phyloP scores from a whole-genome alignment of 2,797 vertebrate genomes.

The Falco columbarius region DNA sequence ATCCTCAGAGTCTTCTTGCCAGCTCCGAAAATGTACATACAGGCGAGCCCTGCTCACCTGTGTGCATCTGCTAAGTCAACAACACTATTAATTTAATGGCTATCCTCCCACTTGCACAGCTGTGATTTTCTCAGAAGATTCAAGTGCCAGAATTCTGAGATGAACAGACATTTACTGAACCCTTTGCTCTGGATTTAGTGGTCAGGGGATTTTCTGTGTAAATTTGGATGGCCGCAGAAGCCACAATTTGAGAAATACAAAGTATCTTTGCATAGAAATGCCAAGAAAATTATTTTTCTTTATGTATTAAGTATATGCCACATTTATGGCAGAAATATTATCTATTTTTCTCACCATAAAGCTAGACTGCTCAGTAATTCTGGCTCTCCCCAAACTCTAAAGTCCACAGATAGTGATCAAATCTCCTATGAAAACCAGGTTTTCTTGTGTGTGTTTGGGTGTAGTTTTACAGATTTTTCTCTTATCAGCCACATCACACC shows the following conservation, averaged over 20 bases:
- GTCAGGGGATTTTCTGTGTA: background rate
- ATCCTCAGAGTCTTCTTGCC: background rate
- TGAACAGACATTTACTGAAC: background rate
- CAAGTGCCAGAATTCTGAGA: background rate
- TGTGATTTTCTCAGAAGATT: background rate
- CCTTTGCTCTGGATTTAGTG: background rate
- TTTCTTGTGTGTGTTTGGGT: background rate
- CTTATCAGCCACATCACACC: background rate
- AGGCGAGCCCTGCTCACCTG: background rate
- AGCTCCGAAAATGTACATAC: accelerated
- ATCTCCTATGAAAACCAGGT: background rate
- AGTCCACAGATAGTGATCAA: background rate
- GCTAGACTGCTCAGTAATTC: background rate
- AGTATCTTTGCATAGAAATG: background rate
- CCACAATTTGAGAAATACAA: background rate
- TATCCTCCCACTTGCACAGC: background rate
- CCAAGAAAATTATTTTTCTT: background rate
- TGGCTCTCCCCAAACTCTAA: background rate
- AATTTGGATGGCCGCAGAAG: background rate
- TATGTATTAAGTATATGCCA: background rate
- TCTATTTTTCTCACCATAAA: background rate
- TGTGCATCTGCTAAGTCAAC: background rate
- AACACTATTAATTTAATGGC: background rate
- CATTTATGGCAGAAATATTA: background rate
- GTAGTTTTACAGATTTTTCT: background rate